A percentile compares a stretch with the other conserved stretches of the same genome.
These are phyloP conservation scores for Hydrozoanthus gracilis DNA, from an alignment of 92 coral and sea anemone species.

Conservation along the genomic window DNA sequence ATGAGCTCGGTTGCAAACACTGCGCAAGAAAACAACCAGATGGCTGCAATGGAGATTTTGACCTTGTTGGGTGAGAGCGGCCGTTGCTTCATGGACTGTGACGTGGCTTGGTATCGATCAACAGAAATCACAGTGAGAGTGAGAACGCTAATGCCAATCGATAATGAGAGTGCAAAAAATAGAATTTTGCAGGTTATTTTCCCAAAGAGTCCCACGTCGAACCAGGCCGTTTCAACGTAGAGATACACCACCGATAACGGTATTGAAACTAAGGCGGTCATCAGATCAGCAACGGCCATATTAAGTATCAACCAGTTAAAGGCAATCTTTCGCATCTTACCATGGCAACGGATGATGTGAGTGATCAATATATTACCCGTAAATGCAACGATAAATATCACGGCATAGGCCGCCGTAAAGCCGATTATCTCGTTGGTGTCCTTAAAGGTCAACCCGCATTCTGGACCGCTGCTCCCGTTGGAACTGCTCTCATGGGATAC, in stretches of 20 bases:
- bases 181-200: constrained; percentile 20
- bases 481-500: neutral
- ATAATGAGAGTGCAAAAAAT: neutral
- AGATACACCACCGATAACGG: neutral
- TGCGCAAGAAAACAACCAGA: constrained; percentile 14
- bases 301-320: constrained; percentile 39
- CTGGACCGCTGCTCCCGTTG: neutral
- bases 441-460: neutral
- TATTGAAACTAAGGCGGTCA: constrained; percentile 14
- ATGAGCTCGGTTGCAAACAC: constrained; percentile 5
- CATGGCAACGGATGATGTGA: constrained; percentile 39
- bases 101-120: constrained; percentile 27
- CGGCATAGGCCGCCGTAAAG: constrained; percentile 11
- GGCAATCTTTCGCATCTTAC: constrained; percentile 30
- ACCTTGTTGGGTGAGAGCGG: constrained; percentile 9
- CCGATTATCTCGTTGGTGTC: neutral
- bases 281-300: constrained; percentile 28
- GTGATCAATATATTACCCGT: constrained; percentile 13
- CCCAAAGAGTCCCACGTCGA: constrained; percentile 21
- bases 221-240: constrained; percentile 15
- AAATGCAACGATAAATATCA: constrained; percentile 18
- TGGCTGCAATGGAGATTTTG: constrained; percentile 7
- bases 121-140: constrained; percentile 15
- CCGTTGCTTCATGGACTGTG: constrained; percentile 3
- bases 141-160: constrained; percentile 13